Percentiles rank a stretch among this genome's conserved stretches.
Conservation (phyloP, 1,140 invertebrate genomes). For the Orussus abietinus region DNA sequence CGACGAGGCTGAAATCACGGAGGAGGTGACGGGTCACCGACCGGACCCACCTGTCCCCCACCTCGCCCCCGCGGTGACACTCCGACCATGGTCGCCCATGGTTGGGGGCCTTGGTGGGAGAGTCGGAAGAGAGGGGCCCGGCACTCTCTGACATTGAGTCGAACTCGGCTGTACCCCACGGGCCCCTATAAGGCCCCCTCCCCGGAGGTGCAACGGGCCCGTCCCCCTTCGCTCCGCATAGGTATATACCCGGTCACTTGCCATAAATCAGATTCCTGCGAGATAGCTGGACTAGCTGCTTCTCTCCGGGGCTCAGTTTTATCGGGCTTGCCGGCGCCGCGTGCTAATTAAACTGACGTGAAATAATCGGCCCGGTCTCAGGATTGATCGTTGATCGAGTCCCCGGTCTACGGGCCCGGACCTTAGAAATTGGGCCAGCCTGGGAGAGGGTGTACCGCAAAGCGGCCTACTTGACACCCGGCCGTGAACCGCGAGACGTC, state of each 20-base stretch:
- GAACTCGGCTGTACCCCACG: neutral
- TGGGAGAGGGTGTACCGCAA: too few relatives aligned
- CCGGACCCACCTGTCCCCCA: slow-evolving; percentile 28
- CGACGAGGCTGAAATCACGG: too few relatives aligned
- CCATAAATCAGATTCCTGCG: slow-evolving; percentile 54
- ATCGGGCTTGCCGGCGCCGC: slow-evolving; percentile 47
- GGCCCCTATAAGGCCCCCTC: neutral
- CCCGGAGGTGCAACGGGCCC: neutral
- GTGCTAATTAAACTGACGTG: slow-evolving; percentile 54
- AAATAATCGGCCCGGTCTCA: slow-evolving; percentile 50
- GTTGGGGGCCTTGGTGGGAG: too few relatives aligned
- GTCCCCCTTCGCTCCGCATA: slow-evolving; percentile 6
- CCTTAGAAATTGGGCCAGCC: too few relatives aligned
- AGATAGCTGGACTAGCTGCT: slow-evolving; percentile 47
- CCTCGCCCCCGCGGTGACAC: slow-evolving; percentile 9
- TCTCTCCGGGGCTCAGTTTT: slow-evolving; percentile 47
- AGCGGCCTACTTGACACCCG: too few relatives aligned
- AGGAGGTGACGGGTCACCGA: slow-evolving; percentile 37
- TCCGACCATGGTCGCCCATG: slow-evolving; percentile 3
- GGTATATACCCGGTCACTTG: slow-evolving; percentile 32
- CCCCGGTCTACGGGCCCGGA: too few relatives aligned
- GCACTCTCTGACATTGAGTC: neutral
- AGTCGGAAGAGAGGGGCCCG: too few relatives aligned
- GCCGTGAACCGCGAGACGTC: too few relatives aligned
- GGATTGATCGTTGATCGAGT: slow-evolving; percentile 53